phyloP scores from a whole-genome alignment of 2,797 vertebrate genomes.

The Anas bahamensis region DNA sequence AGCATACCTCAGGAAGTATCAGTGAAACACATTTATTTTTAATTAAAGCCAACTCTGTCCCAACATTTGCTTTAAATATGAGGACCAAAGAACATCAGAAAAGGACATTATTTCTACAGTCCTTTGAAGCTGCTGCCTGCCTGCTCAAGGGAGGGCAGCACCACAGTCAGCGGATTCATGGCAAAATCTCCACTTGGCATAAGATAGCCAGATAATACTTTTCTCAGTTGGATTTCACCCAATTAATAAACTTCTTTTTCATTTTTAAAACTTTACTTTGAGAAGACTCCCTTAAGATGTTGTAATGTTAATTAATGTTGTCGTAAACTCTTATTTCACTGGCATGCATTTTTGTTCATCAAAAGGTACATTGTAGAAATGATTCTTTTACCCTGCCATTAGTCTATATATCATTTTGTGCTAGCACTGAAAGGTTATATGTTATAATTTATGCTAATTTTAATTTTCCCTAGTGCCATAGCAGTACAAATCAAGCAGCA shows the following conservation, averaged over 20 bases:
- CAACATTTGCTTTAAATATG: conserved; percentile 73
- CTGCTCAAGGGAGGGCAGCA: background rate
- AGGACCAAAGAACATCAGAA: conserved; percentile 54
- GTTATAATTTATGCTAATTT: conserved; percentile 79
- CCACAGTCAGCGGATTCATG: background rate
- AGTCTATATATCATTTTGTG: conserved; percentile 43
- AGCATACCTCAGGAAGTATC: conserved; percentile 46
- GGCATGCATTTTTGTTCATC: conserved; percentile 63
- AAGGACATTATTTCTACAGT: conserved; percentile 52
- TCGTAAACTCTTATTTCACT: conserved; percentile 66
- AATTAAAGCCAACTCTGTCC: conserved; percentile 46
- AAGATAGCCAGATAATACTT: conserved; percentile 27
- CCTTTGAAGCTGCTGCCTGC: conserved; percentile 59
- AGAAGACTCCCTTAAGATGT: conserved; percentile 53
- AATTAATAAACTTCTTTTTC: conserved; percentile 62
- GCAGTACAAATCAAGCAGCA: conserved; percentile 71
- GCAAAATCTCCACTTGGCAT: conserved; percentile 7
- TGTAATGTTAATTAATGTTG: conserved; percentile 68
- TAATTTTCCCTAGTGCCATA: conserved; percentile 66
- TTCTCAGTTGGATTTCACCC: conserved; percentile 56
- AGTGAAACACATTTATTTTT: conserved; percentile 58
- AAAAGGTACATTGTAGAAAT: conserved; percentile 26
- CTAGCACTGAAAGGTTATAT: conserved; percentile 67
- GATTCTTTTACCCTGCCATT: conserved; percentile 29
- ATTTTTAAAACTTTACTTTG: conserved; percentile 46